Percentiles rank a stretch among this genome's conserved stretches.
Conservation (phyloP, 2,888 invertebrate genomes). For the Trichopria drosophilae region DNA sequence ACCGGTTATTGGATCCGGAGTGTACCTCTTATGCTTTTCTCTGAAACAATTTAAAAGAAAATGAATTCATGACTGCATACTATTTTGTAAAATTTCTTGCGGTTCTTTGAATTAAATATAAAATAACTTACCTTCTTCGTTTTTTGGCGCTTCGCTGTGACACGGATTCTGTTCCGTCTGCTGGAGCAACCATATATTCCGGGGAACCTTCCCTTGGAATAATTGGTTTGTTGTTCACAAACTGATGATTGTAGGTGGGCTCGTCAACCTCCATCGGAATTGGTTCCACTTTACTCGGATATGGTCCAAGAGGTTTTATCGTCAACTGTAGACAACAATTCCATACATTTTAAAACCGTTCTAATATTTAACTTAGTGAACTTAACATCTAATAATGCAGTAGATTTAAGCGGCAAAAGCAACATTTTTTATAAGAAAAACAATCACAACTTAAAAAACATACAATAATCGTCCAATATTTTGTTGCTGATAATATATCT, state of each 20-base stretch:
- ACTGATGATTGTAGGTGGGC: conserved; percentile 42
- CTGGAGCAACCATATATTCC: conserved; percentile 55
- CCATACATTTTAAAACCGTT: too few species aligned
- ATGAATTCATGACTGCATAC: conserved; percentile 3
- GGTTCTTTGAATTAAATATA: not conserved
- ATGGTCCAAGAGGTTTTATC: conserved; percentile 54
- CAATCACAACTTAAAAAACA: too few species aligned
- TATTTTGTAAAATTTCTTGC: conserved; percentile 2
- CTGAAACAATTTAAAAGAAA: conserved; percentile 32
- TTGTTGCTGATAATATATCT: too few species aligned
- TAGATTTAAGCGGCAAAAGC: too few species aligned
- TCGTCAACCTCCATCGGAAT: conserved; percentile 42
- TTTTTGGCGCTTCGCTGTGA: conserved; percentile 56
- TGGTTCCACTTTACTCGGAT: conserved; percentile 40
- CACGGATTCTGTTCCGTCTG: conserved; percentile 51
- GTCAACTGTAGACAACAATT: conserved; percentile 48
- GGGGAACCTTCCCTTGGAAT: conserved; percentile 53
- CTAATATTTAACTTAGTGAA: too few species aligned
- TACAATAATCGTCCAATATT: too few species aligned
- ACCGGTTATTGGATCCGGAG: conserved; percentile 67
- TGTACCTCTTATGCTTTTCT: conserved; percentile 78
- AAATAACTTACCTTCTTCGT: conserved; percentile 45
- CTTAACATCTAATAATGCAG: too few species aligned
- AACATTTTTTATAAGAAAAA: too few species aligned
- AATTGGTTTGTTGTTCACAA: conserved; percentile 44